phyloP scores from a whole-genome alignment of 1,140 invertebrate species.

The Drosophila melanica region DNA sequence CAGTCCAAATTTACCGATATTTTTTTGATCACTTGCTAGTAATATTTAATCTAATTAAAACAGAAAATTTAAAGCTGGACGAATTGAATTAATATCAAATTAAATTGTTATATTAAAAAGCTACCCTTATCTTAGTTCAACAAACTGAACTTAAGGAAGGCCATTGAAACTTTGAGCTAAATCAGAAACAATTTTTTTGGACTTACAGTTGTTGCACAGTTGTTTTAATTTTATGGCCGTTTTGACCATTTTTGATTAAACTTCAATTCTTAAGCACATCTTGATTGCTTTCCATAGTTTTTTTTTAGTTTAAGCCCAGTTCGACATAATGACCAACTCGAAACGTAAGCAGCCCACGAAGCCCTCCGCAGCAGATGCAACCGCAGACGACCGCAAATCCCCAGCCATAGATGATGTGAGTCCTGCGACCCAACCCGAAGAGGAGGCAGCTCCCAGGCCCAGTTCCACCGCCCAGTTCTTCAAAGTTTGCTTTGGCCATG shows the following conservation, averaged over 20 bases:
- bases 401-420: background rate
- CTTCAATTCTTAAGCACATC: background rate
- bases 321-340: slow-evolving; percentile 58
- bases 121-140: too few species aligned
- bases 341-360: slow-evolving; percentile 56
- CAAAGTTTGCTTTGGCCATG: slow-evolving; percentile 63
- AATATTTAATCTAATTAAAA: too few species aligned
- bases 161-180: too few species aligned
- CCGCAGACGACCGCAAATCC: background rate
- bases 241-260: background rate
- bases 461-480: slow-evolving; percentile 38
- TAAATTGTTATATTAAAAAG: too few species aligned
- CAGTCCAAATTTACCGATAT: too few species aligned
- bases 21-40: too few species aligned
- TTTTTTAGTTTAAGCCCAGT: slow-evolving; percentile 1
- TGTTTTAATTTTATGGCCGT: too few species aligned
- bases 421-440: background rate
- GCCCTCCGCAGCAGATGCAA: slow-evolving; percentile 5
- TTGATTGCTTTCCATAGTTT: background rate
- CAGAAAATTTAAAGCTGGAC: too few species aligned
- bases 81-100: too few species aligned
- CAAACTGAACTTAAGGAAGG: too few species aligned
- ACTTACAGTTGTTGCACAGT: background rate
- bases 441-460: background rate
- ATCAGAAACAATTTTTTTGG: too few species aligned